Evolutionary conservation across 2,888 invertebrate species (phyloP).

Genomic region (Ophion slaviceki): DNA sequence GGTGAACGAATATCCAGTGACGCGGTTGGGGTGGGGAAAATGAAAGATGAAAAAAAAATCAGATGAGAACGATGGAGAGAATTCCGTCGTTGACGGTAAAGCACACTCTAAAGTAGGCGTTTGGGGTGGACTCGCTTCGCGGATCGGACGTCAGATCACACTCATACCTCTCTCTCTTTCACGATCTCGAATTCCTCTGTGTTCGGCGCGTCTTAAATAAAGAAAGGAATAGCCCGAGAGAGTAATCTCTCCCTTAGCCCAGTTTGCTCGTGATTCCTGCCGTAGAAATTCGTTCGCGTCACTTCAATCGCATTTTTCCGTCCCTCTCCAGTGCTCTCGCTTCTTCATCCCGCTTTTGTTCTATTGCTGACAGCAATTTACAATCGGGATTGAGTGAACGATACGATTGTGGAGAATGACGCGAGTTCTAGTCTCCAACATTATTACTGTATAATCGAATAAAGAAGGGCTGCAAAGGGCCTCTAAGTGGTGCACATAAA

Average conservation of each 20-base stretch:
- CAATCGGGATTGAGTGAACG: conserved; percentile 45
- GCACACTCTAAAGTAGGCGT: conserved; percentile 26
- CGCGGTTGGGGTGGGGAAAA: conserved; percentile 18
- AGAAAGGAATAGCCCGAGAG: conserved; percentile 57
- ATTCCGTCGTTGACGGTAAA: conserved; percentile 34
- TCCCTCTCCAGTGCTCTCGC: neutral
- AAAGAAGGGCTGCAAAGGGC: neutral
- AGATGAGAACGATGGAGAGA: neutral
- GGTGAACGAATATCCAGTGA: conserved; percentile 17
- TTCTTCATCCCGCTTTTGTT: neutral
- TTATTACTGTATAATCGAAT: conserved; percentile 22
- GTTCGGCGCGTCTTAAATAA: conserved; percentile 45
- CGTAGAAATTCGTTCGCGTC: conserved; percentile 49
- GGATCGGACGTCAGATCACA: conserved; percentile 51
- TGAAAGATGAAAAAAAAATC: conserved; percentile 28
- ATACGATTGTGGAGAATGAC: conserved; percentile 4
- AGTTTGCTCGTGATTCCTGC: conserved; percentile 31
- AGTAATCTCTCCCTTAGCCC: conserved; percentile 62
- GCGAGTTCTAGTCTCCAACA: conserved; percentile 6
- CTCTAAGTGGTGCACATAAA: neutral
- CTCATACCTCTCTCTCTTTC: conserved; percentile 29
- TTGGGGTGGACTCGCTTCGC: neutral
- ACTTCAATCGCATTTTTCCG: conserved; percentile 37
- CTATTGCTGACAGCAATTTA: conserved; percentile 35
- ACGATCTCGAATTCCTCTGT: conserved; percentile 37